phyloP scores from a whole-genome alignment of 2,888 invertebrate species.

The Chironomus riparius region DNA sequence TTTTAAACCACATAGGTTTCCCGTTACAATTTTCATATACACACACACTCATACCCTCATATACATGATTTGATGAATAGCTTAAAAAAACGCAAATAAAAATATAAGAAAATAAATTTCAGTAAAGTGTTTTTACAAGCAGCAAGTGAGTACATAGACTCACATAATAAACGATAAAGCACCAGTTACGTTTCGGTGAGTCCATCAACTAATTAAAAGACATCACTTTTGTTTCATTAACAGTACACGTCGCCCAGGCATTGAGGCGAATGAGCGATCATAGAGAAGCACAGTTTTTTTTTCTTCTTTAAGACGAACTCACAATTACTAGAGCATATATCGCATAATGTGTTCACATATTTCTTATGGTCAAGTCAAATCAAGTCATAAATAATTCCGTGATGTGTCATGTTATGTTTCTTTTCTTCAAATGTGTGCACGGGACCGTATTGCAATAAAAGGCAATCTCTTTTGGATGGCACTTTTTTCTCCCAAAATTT shows the following conservation, averaged over 20 bases:
- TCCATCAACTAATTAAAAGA: conserved; percentile 27
- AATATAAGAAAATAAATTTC: background rate
- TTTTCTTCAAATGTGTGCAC: background rate
- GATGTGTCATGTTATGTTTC: background rate
- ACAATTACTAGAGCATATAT: conserved; percentile 19
- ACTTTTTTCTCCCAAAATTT: background rate
- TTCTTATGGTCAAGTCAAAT: background rate
- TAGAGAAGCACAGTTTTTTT: background rate
- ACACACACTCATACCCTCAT: background rate
- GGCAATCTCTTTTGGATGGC: background rate
- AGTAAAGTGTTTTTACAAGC: background rate
- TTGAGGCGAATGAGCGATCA: background rate
- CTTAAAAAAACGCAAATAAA: too few relatives aligned
- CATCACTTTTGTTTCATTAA: conserved; percentile 26
- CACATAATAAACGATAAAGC: background rate
- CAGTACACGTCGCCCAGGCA: background rate
- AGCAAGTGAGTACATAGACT: background rate
- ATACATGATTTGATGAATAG: too few relatives aligned
- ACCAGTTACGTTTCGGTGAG: conserved; percentile 16
- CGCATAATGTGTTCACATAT: background rate
- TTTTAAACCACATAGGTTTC: background rate
- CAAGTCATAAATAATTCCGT: conserved; percentile 16
- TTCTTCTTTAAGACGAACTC: background rate
- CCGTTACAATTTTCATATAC: background rate
- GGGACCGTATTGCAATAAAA: background rate